Evolutionary conservation across 1,140 invertebrate species (phyloP), one percentile per base, ranked within the genome.

Genomic region (Lucilia cuprina): DNA sequence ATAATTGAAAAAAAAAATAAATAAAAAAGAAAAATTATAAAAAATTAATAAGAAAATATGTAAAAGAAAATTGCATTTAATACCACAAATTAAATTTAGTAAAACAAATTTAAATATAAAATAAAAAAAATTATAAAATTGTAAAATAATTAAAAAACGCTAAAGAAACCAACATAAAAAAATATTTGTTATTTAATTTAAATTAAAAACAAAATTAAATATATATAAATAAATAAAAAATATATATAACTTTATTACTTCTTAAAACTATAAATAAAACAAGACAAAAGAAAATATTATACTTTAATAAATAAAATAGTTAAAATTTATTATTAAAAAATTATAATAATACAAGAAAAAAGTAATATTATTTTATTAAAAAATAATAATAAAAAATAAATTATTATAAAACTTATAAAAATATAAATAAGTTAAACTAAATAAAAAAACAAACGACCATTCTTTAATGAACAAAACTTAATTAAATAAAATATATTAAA

Each of bases 1-100:
- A 77, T 17, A 55, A 47, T 65, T 41, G 74, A 80, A 77, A 34
- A 55, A 41, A 60, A 41, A 1, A 30, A 47, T 25, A 30, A 84
- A 74, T 74, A 70, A 80, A 70, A 13, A 19, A 21, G 12, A 47
- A 83, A 12, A 75, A 83, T 9, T 41, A 75, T 30, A 80, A 82
- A 74, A 74, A 75, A 83, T 17, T 30, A 30, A 74, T 30, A 82
- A 50, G 8, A 60, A 60, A 60, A 41, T 21, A 50, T 83, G 35
- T 60, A 83, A 70, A 70, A 82, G 77, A 82, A 82, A 82, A 84
- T 84, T 89, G 89, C 89, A 89, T 89, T 89, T 89, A 89, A 88
- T 89, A 88, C 84, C 86, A 86, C 85, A 84, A 84, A 87, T 85
- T 80, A 70, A 83, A 86, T 55, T 86, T 88, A 77, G 74, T 17